Evolutionary conservation across 1,140 invertebrate species (phyloP), one percentile per base, ranked within the genome.

Genomic region (Drosophila kepulauana): DNA sequence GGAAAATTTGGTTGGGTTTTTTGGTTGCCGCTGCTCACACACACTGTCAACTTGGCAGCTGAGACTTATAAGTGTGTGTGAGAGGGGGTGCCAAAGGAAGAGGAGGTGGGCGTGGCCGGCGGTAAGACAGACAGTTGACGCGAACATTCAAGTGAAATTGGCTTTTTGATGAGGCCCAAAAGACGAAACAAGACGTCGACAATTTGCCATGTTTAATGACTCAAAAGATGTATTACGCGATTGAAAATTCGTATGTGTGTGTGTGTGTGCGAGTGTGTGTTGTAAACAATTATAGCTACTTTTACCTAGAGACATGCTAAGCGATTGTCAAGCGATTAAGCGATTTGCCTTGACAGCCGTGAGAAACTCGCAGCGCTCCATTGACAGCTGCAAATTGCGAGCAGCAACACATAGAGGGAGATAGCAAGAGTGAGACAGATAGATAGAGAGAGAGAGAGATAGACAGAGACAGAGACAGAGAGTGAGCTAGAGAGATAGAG

Each of bases 171-270:
- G 62, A 38, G 43, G 35, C 59, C 33, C 16, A 0, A 15, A 33
- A 49, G 13, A 1, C 20, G 8, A 62, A 71, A 59, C 46, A 61
- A 16, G 59, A 58, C 11, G 49, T 33, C 64, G 57, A 67, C 58
- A 51, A 75, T 72, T 81, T 81, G 65, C 74, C 52, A 70, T 58
- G 65, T 46, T 80, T 77, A 80, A 84, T 84, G 77, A 64, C 35
- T 3, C 16, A 51, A 33, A 33, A 38, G 13, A 43, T 43, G 33
- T 43, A 41, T 66, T 54, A 30, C 7, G 33, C 48, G 30, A 16
- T 11, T 43, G 38, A 25, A 5, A 41, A 16, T 5, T n/a, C 46
- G n/a, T 0, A 13, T 30, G 33, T 58, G 43, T 48, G 33, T 30
- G 8, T n/a, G 52, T 1, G 16, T 25, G 65, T 59, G 65, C 20